Percentiles rank a stretch among this genome's conserved stretches.
Evolutionary conservation across 2,888 invertebrate genomes (phyloP).

Genomic region (Steinernema scapterisci): DNA sequence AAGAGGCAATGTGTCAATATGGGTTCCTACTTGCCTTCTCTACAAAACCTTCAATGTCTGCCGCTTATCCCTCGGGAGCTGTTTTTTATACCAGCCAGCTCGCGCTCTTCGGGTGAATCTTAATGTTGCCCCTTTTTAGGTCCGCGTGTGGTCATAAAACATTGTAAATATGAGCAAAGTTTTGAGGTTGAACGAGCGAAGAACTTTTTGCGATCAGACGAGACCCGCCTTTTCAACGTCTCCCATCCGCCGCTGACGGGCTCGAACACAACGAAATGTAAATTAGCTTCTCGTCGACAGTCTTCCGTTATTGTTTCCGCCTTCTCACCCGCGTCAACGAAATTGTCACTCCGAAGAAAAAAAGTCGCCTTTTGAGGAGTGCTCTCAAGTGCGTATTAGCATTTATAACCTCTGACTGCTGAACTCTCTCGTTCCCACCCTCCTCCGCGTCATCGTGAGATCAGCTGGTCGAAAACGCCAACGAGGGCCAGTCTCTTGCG

Average conservation of each 20-base stretch:
- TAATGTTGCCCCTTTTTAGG: conserved; percentile 25
- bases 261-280: not conserved
- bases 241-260: not conserved
- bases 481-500: not conserved
- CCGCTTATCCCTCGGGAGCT: conserved; percentile 11
- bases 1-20: not conserved
- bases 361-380: not conserved
- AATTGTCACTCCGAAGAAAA: not conserved
- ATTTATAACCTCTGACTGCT: not conserved
- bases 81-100: conserved; percentile 2
- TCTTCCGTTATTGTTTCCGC: conserved; percentile 7
- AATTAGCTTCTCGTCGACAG: not conserved
- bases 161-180: not conserved
- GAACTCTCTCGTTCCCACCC: not conserved
- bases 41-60: conserved; percentile 15
- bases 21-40: not conserved
- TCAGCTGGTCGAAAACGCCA: not conserved
- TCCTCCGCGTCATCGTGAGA: not conserved
- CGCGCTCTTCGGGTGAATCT: not conserved
- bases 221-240: not conserved
- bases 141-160: conserved; percentile 8
- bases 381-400: not conserved
- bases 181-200: no score
- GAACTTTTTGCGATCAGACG: not conserved
- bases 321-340: not conserved